Percentiles rank a stretch among this genome's conserved stretches.
Conservation (phyloP, 2,888 invertebrate species). For the Melanchra persicariae region DNA sequence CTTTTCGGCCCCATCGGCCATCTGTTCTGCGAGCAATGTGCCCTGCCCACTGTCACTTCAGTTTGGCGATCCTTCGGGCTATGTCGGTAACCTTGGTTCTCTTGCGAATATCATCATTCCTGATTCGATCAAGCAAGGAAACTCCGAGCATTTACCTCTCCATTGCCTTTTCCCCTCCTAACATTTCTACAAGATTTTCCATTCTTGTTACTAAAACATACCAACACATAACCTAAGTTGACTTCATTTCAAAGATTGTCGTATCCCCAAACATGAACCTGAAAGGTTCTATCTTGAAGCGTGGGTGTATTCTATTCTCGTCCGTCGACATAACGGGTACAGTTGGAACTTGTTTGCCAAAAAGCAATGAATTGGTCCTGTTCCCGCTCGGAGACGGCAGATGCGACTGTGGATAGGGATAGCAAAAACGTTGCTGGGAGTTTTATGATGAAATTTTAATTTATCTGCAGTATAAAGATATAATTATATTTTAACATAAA, state of each 20-base stretch:
- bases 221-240: neutral
- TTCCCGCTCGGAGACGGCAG: constrained; percentile 31
- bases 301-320: constrained; percentile 48
- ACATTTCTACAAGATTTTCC: neutral
- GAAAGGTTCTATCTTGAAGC: constrained; percentile 20
- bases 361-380: constrained; percentile 66
- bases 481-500: too few relatives aligned
- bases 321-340: constrained; percentile 33
- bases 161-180: neutral
- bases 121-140: too few relatives aligned
- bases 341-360: constrained; percentile 68
- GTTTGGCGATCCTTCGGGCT: too few relatives aligned
- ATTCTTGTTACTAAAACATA: too few relatives aligned
- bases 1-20: too few relatives aligned
- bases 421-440: constrained; percentile 29
- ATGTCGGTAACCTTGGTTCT: too few relatives aligned
- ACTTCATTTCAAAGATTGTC: constrained; percentile 12
- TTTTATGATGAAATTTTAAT: neutral
- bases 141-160: too few relatives aligned
- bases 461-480: neutral
- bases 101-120: too few relatives aligned
- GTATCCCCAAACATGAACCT: constrained; percentile 9
- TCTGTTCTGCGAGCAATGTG: too few relatives aligned
- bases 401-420: constrained; percentile 32
- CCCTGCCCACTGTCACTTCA: too few relatives aligned